These are phyloP conservation scores for Pinctada fucata DNA, from an alignment of 2,888 invertebrate genomes.

Conservation along the genomic window DNA sequence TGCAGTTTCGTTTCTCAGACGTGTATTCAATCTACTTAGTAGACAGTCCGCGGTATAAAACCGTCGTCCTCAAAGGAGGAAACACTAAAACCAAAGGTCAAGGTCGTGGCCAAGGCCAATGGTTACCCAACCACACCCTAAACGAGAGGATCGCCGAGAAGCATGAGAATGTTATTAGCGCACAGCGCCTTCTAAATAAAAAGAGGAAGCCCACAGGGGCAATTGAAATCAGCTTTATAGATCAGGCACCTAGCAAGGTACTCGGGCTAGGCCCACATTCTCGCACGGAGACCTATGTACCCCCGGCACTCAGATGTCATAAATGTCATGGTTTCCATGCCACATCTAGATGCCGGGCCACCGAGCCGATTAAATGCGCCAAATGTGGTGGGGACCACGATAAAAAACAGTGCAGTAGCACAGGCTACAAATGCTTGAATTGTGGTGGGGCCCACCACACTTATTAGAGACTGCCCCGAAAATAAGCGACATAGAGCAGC, in stretches of 20 bases:
- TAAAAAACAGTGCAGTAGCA: neutral
- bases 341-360: neutral
- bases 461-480: neutral
- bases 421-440: neutral
- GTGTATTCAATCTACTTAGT: neutral
- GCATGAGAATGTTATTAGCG: neutral
- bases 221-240: neutral
- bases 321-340: neutral
- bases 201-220: neutral
- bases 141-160: neutral
- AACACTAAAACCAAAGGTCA: neutral
- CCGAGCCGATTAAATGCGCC: neutral
- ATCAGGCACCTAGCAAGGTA: neutral
- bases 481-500: neutral
- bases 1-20: too few species aligned
- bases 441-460: neutral
- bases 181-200: neutral
- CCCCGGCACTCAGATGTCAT: neutral
- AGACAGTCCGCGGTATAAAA: neutral
- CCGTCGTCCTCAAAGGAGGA: neutral
- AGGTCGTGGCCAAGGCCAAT: too few species aligned
- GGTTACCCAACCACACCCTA: neutral
- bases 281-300: neutral
- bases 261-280: neutral
- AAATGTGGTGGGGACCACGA: neutral